Conservation (phyloP, 2,797 vertebrate species). For the Sebastes vulpes region DNA sequence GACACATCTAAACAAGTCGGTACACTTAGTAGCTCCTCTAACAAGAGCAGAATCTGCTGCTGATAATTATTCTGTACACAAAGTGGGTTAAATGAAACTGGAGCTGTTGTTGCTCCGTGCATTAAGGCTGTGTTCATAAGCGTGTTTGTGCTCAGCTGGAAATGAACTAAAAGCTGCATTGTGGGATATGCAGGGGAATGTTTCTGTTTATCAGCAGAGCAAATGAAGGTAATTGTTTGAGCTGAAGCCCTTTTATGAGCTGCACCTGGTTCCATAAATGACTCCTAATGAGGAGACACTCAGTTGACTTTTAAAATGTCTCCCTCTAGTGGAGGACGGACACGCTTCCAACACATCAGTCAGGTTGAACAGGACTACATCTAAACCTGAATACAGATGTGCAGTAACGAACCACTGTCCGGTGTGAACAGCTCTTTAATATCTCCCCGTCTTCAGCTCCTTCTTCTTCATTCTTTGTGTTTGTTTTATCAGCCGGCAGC, state of each 20-base stretch:
- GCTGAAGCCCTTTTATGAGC: slow-evolving; percentile 52
- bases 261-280: slow-evolving; percentile 66
- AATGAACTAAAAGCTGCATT: slow-evolving; percentile 34
- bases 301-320: slow-evolving; percentile 77
- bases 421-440: neutral
- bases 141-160: neutral
- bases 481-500: slow-evolving; percentile 36
- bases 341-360: neutral
- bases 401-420: neutral
- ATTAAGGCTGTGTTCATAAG: neutral
- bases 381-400: neutral
- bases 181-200: slow-evolving; percentile 36
- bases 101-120: neutral
- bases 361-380: neutral
- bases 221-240: slow-evolving; percentile 60
- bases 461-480: slow-evolving; percentile 14
- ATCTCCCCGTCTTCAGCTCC: neutral
- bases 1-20: slow-evolving; percentile 29
- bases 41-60: neutral
- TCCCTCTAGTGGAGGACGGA: slow-evolving; percentile 79
- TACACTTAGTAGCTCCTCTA: neutral
- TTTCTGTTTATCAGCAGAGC: slow-evolving; percentile 45
- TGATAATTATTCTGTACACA: neutral
- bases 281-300: slow-evolving; percentile 42
- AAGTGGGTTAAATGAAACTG: slow-evolving; percentile 6